Percentiles rank a stretch among this genome's conserved stretches.
Conservation (phyloP, 2,888 invertebrate genomes). For the Andrena dorsata region DNA sequence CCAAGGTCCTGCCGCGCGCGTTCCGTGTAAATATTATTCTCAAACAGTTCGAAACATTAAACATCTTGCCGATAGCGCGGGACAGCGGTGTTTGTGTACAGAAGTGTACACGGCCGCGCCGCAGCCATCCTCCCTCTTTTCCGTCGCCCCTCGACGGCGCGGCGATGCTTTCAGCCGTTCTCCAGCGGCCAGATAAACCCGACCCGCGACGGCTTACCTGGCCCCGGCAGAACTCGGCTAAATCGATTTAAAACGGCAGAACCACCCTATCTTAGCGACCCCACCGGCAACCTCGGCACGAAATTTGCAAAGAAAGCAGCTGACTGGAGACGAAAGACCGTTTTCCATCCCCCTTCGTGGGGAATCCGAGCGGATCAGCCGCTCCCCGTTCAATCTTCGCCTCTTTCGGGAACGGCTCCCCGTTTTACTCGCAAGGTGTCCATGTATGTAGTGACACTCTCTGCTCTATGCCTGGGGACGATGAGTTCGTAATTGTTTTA, state of each 20-base stretch:
- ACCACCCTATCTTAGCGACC: constrained; percentile 54
- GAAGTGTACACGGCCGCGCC: constrained; percentile 37
- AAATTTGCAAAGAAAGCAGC: constrained; percentile 83
- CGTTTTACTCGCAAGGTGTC: neutral
- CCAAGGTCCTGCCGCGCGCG: constrained; percentile 64
- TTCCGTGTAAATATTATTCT: constrained; percentile 79
- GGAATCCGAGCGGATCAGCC: constrained; percentile 54
- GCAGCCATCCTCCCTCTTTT: constrained; percentile 32
- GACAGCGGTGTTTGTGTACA: constrained; percentile 72
- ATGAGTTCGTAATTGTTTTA: neutral
- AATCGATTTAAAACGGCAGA: constrained; percentile 82
- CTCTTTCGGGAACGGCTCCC: constrained; percentile 61
- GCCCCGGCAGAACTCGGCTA: constrained; percentile 78
- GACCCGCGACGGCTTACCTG: constrained; percentile 76
- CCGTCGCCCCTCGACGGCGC: constrained; percentile 10
- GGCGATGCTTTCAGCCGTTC: constrained; percentile 34
- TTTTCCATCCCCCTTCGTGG: constrained; percentile 61
- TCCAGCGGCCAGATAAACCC: constrained; percentile 43
- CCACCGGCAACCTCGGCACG: constrained; percentile 61
- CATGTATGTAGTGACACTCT: neutral
- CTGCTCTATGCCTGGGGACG: neutral
- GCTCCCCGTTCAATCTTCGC: constrained; percentile 57
- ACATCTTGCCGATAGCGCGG: constrained; percentile 78
- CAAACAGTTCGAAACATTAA: constrained; percentile 81
- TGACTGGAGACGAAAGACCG: constrained; percentile 77